These are phyloP conservation scores for Leptura quadrifasciata DNA, from an alignment of 2,888 invertebrate species.

Conservation along the genomic window DNA sequence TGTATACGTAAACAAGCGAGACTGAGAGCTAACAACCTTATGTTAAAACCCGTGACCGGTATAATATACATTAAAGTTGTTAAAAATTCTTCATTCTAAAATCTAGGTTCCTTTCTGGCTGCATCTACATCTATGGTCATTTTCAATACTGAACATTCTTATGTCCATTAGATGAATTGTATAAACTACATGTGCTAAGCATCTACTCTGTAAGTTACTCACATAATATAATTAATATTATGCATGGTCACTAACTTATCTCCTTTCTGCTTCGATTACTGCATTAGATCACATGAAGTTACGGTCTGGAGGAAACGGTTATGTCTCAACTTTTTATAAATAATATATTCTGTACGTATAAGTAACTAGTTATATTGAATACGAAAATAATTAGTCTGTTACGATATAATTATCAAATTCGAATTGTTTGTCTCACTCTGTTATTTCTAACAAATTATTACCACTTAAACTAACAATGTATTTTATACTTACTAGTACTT, in stretches of 20 bases:
- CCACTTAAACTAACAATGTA: slow-evolving; percentile 1
- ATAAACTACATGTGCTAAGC: neutral
- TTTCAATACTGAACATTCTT: slow-evolving; percentile 32
- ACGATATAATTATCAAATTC: neutral
- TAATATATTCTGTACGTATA: slow-evolving; percentile 44
- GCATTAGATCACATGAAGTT: slow-evolving; percentile 50
- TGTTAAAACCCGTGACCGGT: neutral
- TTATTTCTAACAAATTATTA: neutral
- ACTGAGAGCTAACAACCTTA: neutral
- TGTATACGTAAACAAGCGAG: neutral
- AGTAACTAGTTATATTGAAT: slow-evolving; percentile 32
- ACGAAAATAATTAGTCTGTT: neutral
- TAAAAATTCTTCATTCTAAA: slow-evolving; percentile 14
- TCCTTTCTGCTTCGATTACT: slow-evolving; percentile 55
- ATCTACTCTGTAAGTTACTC: slow-evolving; percentile 23
- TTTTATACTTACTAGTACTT: slow-evolving; percentile 25
- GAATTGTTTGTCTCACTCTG: neutral
- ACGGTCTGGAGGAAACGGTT: slow-evolving; percentile 53
- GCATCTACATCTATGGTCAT: slow-evolving; percentile 15
- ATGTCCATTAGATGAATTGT: slow-evolving; percentile 38
- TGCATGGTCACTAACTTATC: slow-evolving; percentile 50
- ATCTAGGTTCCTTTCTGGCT: neutral
- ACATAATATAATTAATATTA: slow-evolving; percentile 35
- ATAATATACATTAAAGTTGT: slow-evolving; percentile 5
- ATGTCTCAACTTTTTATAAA: slow-evolving; percentile 49